phyloP scores from a whole-genome alignment of 2,113 vertebrate species.

The Uropsilus gracilis region DNA sequence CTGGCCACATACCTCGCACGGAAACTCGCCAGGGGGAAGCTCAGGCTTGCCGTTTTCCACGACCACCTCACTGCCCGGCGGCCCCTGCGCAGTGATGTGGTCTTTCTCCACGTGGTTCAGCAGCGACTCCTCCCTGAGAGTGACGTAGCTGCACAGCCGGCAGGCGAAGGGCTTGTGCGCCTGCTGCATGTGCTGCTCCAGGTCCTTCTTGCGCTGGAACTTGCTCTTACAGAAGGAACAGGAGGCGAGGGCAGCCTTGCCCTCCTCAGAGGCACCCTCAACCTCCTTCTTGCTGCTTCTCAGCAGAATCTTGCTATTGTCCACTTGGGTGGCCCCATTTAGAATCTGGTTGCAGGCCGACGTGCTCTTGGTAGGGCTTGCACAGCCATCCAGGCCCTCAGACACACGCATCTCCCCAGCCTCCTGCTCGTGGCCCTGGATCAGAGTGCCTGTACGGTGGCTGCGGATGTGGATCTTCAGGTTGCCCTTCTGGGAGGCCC shows the following conservation, averaged over 20 bases:
- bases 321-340: conserved; percentile 79
- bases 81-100: conserved; percentile 91
- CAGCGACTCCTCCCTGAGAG: conserved; percentile 91
- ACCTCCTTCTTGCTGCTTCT: conserved; percentile 91
- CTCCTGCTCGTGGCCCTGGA: conserved; percentile 89
- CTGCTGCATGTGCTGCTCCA: conserved; percentile 88
- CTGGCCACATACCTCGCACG: conserved; percentile 95
- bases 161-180: conserved; percentile 92
- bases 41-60: conserved; percentile 86
- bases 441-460: conserved; percentile 93
- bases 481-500: conserved; percentile 97
- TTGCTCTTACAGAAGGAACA: conserved; percentile 89
- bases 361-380: conserved; percentile 94
- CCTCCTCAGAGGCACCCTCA: rapidly evolving
- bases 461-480: conserved; percentile 97
- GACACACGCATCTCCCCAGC: conserved; percentile 89
- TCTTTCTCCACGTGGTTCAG: conserved; percentile 94
- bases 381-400: conserved; percentile 91
- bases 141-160: conserved; percentile 91
- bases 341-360: conserved; percentile 94
- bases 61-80: conserved; percentile 75
- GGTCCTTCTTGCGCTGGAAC: conserved; percentile 87
- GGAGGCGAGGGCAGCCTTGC: conserved; percentile 77
- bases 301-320: conserved; percentile 89
- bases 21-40: conserved; percentile 87